Base-by-base conservation (phyloP, 92 coral and sea anemone species). In the Micromussa lordhowensis region DNA sequence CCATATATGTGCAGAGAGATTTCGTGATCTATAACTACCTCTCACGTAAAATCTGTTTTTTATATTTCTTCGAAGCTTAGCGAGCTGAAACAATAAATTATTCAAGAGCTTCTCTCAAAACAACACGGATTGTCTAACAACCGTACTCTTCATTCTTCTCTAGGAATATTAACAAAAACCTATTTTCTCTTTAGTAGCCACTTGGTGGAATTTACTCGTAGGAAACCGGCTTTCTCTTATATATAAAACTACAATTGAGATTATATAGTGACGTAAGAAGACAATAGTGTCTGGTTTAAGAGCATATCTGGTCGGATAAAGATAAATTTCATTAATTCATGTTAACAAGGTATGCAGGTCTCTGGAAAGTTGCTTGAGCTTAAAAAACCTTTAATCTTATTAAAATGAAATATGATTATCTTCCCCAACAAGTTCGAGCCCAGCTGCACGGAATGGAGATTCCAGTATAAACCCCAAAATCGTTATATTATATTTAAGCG, bases 341-440 rank as follows among this genome's bases (percentile, higher is more conserved):
- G 28, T 57, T 59, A 22, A 59, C 70, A 32, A 21, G 61, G 70
- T 54, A 72, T 24, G 40, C n/a, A 38, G 28, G 4, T 22, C 34
- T 54, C 48, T 53, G 32, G 79, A 72, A 77, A 55, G 87, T 77
- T 71, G 80, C 73, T 71, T 84, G 79, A 40, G 35, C 22, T 36
- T 21, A 13, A 38, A 70, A 73, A 84, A 19, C 80, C 53, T 73
- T 73, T 72, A 84, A 84, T 84, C 87, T 74, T 54, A 34, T 84
- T 72, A 34, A 74, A 22, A 69, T 55, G 54, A 11, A 72, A 72
- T 31, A 31, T 21, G n/a, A n/a, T n/a, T n/a, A n/a, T n/a, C n/a
- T 55, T 84, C 31, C 18, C 10, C 68, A 84, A 72, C 80, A 19
- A 55, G 79, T 34, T 73, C 55, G 49, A 73, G 36, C 54, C 80